A percentile compares a stretch with the other conserved stretches of the same genome.
These are phyloP conservation scores for Pachyramphus minor DNA, from an alignment of 2,113 vertebrate genomes.

Conservation along the genomic window DNA sequence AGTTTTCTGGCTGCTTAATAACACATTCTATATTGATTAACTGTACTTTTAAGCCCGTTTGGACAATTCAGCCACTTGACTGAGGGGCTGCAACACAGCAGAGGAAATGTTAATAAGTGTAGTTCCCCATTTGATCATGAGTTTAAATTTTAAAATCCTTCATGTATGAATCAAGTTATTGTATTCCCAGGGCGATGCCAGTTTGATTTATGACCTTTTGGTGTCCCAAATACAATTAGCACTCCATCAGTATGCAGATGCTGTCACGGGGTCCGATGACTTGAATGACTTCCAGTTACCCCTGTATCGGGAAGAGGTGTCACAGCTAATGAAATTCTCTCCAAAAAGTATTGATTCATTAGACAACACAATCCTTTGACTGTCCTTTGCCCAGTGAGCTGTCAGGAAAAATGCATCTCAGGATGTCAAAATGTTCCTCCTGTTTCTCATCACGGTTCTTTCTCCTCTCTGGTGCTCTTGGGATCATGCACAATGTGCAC, in stretches of 20 bases:
- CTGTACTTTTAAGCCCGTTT: constrained; percentile 60
- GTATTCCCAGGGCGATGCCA: constrained; percentile 28
- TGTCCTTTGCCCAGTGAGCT: constrained; percentile 30
- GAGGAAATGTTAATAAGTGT: constrained; percentile 55
- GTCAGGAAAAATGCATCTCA: constrained; percentile 41
- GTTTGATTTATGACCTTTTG: constrained; percentile 58
- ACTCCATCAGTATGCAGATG: constrained; percentile 48
- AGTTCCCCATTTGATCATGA: constrained; percentile 34
- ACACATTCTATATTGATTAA: constrained; percentile 65
- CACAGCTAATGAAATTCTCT: constrained; percentile 73
- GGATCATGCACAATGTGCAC: rapidly evolving
- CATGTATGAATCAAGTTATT: neutral
- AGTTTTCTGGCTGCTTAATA: constrained; percentile 68
- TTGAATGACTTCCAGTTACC: constrained; percentile 69
- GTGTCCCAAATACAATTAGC: constrained; percentile 44
- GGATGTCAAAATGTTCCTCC: constrained; percentile 23
- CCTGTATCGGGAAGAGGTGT: constrained; percentile 52
- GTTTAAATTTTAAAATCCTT: constrained; percentile 64
- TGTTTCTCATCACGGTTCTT: constrained; percentile 5
- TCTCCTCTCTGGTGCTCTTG: neutral
- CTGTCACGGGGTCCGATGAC: constrained; percentile 42
- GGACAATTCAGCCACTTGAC: constrained; percentile 67
- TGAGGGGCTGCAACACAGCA: neutral
- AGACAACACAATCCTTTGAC: constrained; percentile 59
- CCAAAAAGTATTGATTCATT: constrained; percentile 68